These are phyloP conservation scores for Eupeodes luniger DNA, from an alignment of 2,888 invertebrate species.

Conservation along the genomic window DNA sequence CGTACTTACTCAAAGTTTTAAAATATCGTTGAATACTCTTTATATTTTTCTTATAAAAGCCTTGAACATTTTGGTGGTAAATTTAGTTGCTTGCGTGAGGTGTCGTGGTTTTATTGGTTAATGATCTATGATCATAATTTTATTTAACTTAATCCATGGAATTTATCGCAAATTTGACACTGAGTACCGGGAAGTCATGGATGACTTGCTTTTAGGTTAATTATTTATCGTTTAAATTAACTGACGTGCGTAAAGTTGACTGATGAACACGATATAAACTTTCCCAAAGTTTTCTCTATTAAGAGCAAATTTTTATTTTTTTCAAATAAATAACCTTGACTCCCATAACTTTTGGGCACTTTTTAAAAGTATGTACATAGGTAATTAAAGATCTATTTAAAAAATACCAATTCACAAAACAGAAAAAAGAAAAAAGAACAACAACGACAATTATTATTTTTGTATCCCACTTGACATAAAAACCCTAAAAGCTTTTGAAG, in stretches of 20 bases:
- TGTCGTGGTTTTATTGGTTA: constrained; percentile 48
- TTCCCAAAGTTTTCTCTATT: not conserved
- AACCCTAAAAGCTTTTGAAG: constrained; percentile 11
- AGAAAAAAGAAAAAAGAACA: not conserved
- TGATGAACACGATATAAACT: not conserved
- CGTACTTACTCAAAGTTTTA: not conserved
- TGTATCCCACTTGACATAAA: not conserved
- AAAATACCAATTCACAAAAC: not conserved
- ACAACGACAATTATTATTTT: not conserved
- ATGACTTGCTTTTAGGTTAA: constrained; percentile 50
- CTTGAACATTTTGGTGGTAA: not conserved
- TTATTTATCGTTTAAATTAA: constrained; percentile 19
- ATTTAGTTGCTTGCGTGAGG: not conserved
- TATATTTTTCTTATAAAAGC: not conserved
- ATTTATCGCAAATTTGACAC: constrained; percentile 63
- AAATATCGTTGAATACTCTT: not conserved
- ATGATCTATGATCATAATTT: constrained; percentile 44
- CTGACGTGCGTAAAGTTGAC: not conserved
- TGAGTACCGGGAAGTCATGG: constrained; percentile 61
- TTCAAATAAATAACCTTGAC: not conserved
- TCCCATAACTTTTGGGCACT: not conserved
- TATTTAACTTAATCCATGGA: constrained; percentile 17
- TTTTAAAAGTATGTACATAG: not conserved
- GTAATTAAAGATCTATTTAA: not conserved
- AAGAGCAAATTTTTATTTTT: too few species aligned